phyloP scores from a whole-genome alignment of 2,113 vertebrate genomes.

The Lepus americanus region DNA sequence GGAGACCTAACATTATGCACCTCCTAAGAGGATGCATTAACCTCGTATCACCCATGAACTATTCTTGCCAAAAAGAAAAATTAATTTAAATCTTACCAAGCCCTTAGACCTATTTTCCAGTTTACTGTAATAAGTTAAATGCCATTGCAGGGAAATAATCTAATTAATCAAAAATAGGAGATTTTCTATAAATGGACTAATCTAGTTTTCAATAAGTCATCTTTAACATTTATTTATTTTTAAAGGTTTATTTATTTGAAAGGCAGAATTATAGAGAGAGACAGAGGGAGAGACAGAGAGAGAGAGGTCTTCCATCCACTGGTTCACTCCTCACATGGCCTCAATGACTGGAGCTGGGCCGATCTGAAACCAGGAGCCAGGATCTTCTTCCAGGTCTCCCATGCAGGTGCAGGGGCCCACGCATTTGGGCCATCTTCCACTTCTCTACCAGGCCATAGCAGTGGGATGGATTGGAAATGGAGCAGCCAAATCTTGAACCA shows the following conservation, averaged over 20 bases:
- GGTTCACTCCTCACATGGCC: too few relatives aligned
- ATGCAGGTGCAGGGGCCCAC: too few relatives aligned
- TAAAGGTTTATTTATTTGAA: too few relatives aligned
- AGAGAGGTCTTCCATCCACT: neutral
- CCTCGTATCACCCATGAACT: neutral
- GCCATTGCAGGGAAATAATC: neutral
- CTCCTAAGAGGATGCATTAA: neutral
- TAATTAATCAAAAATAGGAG: neutral
- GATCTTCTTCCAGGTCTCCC: too few relatives aligned
- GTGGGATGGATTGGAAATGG: too few relatives aligned
- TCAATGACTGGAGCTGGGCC: too few relatives aligned
- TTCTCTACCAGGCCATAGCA: too few relatives aligned
- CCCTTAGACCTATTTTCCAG: neutral
- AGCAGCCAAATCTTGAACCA: too few relatives aligned
- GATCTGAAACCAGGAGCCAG: too few relatives aligned
- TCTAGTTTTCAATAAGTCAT: neutral
- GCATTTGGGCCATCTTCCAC: too few relatives aligned
- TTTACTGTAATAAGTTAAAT: neutral
- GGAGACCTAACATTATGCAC: neutral
- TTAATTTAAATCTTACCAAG: neutral
- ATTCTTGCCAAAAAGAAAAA: neutral
- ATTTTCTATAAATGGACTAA: neutral
- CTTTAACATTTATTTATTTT: too few relatives aligned
- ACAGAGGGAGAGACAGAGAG: neutral
- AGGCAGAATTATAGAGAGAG: neutral